phyloP scores from a whole-genome alignment of 2,797 vertebrate species.

The Cirrhinus molitorella region DNA sequence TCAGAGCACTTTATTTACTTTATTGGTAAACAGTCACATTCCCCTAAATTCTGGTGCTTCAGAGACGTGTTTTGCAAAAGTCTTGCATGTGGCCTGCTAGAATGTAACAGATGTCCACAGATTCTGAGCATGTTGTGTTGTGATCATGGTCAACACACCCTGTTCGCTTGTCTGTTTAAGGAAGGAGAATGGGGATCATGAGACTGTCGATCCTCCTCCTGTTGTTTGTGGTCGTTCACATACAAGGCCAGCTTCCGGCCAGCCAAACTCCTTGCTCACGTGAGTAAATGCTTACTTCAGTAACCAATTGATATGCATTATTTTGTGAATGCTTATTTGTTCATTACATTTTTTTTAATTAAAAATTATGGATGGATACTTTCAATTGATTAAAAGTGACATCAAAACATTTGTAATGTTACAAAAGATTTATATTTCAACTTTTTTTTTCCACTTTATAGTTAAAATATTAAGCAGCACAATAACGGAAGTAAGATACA shows the following conservation, averaged over 20 bases:
- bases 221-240: constrained; percentile 68
- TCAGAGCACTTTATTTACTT: neutral
- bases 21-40: neutral
- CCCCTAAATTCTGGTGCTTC: neutral
- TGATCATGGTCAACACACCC: constrained; percentile 6
- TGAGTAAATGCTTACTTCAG: constrained; percentile 61
- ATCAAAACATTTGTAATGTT: too few species aligned
- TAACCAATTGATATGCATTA: neutral
- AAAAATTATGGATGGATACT: too few species aligned
- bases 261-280: constrained; percentile 66
- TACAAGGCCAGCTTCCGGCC: constrained; percentile 63
- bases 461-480: neutral
- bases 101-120: neutral
- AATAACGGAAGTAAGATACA: neutral
- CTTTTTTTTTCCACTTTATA: too few species aligned
- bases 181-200: constrained; percentile 74
- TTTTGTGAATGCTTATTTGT: neutral
- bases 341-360: neutral
- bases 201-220: constrained; percentile 65
- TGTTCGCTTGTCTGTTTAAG: constrained; percentile 48
- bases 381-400: too few species aligned
- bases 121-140: neutral
- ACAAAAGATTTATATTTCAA: too few species aligned
- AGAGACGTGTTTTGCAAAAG: constrained; percentile 7
- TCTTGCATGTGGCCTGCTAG: too few species aligned